Evolutionary conservation across 2,888 invertebrate genomes (phyloP), one percentile per base, ranked within the genome.

Genomic region (Lasius fuliginosus): DNA sequence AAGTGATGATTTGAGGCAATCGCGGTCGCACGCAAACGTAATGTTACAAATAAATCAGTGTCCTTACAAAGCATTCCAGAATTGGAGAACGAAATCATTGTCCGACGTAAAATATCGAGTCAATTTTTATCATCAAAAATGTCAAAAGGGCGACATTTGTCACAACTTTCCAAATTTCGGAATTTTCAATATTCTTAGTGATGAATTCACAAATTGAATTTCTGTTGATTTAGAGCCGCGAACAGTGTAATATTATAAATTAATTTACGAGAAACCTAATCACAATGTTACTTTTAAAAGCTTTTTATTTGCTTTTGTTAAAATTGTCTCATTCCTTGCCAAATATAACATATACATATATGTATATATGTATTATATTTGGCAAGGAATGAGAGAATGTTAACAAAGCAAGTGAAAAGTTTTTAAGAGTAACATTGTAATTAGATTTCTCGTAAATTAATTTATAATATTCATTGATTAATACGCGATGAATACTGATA

Each of bases 11-110:
- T 11, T 36, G 15, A 4, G 8, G 12, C 27, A 73, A n/a, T 56
- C 33, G 6, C n/a, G 3, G n/a, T n/a, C 60, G 42, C n/a, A 60
- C 15, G 15, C 49, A 30, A 6, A 18, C 27, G 9, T 36, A 49
- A 18, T 53, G 11, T 64, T 65, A 49, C 11, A 23, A 49, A 49
- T 75, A 65, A 64, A 49, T 75, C 23, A 75, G 23, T 27, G 9
- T 6, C 15, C 12, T 11, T 33, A 3, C 0, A 36, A 15, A n/a
- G 15, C 11, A 18, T 23, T n/a, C 27, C n/a, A 18, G 71, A 27
- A 30, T 33, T 0, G n/a, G 9, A 62, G 18, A 62, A 27, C 12
- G 8, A 15, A 40, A 18, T 33, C 15, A 40, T 73, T 73, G 23
- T 27, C 4, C 33, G n/a, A 71, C 27, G 15, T 40, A 27, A 73